These are phyloP conservation scores for Diadegma fenestrale DNA, from an alignment of 2,888 invertebrate genomes.

Conservation along the genomic window DNA sequence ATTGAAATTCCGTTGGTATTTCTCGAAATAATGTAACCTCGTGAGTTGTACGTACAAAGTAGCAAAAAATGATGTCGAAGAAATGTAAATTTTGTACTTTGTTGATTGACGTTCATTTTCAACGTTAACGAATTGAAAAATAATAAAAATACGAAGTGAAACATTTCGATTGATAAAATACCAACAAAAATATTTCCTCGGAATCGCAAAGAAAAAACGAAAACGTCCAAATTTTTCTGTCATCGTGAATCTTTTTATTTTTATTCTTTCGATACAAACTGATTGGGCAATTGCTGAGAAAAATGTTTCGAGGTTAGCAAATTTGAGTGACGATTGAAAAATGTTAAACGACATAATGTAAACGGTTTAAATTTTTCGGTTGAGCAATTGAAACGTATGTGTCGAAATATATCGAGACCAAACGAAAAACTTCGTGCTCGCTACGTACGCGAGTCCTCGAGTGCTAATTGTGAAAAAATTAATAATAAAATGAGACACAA, in stretches of 20 bases:
- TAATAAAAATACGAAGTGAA: background rate
- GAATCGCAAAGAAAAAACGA: background rate
- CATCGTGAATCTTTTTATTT: background rate
- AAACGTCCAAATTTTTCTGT: background rate
- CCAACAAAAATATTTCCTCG: background rate
- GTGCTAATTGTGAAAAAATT: background rate
- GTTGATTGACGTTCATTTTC: background rate
- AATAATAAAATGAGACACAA: background rate
- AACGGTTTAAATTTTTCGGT: conserved; percentile 12
- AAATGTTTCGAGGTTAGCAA: conserved; percentile 49
- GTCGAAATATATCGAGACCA: background rate
- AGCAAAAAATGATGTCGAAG: background rate
- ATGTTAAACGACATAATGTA: conserved; percentile 5
- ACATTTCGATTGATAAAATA: background rate
- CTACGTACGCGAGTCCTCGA: background rate
- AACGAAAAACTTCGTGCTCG: too few relatives aligned
- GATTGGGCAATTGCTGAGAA: conserved; percentile 34
- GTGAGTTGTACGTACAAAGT: background rate
- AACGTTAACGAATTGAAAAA: background rate
- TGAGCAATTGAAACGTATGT: background rate
- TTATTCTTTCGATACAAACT: background rate
- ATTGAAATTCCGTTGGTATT: background rate
- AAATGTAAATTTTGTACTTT: background rate
- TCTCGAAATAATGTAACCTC: background rate
- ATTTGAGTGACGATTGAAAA: conserved; percentile 44